phyloP scores from a whole-genome alignment of 2,888 invertebrate genomes.

The Rutpela maculata region DNA sequence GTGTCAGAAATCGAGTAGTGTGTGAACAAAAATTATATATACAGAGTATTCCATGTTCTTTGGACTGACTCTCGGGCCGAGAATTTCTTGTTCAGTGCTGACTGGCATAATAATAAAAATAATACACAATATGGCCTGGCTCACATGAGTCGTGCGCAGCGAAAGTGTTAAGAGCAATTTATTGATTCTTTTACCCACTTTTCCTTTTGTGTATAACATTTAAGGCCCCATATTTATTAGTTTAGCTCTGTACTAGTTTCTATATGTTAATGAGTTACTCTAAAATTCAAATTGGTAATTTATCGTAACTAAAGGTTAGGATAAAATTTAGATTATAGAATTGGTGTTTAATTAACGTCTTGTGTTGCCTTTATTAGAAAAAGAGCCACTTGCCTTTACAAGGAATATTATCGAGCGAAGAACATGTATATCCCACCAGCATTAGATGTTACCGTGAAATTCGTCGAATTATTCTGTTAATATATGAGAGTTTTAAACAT shows the following conservation, averaged over 20 bases:
- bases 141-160: too few relatives aligned
- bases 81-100: too few relatives aligned
- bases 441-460: neutral
- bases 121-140: too few relatives aligned
- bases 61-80: too few relatives aligned
- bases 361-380: neutral
- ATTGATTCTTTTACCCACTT: neutral
- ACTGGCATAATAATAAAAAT: too few relatives aligned
- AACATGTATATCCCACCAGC: neutral
- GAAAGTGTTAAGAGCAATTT: too few relatives aligned
- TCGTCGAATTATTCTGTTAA: neutral
- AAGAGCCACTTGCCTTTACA: neutral
- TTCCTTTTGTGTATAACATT: neutral
- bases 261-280: neutral
- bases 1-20: too few relatives aligned
- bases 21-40: too few relatives aligned
- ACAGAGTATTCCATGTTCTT: too few relatives aligned
- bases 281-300: neutral
- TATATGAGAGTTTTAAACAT: too few relatives aligned
- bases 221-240: neutral
- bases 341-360: neutral
- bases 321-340: neutral
- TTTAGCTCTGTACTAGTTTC: neutral
- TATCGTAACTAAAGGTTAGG: neutral
- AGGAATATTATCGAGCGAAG: neutral